Conservation (phyloP, 2,797 vertebrate species). For the Acanthurus tractus region DNA sequence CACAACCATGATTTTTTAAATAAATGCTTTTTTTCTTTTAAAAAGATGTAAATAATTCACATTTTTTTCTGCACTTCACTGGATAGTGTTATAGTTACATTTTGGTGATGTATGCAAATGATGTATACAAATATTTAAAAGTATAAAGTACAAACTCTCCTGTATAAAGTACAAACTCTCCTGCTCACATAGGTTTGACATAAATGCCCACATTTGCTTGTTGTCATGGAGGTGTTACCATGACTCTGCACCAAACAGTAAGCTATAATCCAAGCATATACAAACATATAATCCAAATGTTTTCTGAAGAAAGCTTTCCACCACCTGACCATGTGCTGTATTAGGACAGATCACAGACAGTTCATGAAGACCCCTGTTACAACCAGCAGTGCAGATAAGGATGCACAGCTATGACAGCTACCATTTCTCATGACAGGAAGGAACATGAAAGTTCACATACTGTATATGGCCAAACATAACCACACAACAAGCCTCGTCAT, state of each 20-base stretch:
- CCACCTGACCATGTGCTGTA: background rate
- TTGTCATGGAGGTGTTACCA: background rate
- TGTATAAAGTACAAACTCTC: too few species aligned
- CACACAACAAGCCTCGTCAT: conserved; percentile 22
- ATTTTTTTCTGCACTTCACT: background rate
- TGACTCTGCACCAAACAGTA: background rate
- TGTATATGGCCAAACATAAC: conserved; percentile 17
- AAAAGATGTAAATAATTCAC: too few species aligned
- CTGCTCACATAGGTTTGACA: background rate
- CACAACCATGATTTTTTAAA: background rate
- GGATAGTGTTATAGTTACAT: background rate
- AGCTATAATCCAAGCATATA: background rate
- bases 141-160: too few species aligned
- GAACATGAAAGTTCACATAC: conserved; percentile 28
- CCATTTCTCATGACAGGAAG: conserved; percentile 39
- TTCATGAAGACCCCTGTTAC: background rate
- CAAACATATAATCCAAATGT: background rate
- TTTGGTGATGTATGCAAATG: background rate
- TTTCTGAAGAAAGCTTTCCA: background rate
- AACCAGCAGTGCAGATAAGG: conserved; percentile 12
- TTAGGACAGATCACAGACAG: background rate
- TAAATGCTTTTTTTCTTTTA: too few species aligned
- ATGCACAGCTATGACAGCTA: conserved; percentile 13
- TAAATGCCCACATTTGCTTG: background rate
- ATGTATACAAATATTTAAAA: background rate